Evolutionary conservation across 1,140 invertebrate species (phyloP), one percentile per base, ranked within the genome.

Genomic region (Ooceraea biroi): DNA sequence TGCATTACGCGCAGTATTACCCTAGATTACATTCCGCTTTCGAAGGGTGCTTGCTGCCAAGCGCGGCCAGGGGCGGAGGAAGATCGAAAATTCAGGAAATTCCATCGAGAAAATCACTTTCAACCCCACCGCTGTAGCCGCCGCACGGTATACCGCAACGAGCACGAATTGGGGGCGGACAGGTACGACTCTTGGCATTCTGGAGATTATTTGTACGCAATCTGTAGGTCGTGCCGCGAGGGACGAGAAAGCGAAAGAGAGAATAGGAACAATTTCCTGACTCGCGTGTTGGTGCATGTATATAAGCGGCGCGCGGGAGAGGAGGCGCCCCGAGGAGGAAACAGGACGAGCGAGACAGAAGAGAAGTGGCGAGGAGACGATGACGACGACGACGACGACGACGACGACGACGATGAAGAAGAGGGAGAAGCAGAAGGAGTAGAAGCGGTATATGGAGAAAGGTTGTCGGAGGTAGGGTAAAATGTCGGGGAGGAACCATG

Each of bases 131-230:
- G 55, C 61, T 25, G 25, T 55, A 36, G 36, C 36, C 17, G 66
- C 46, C 11, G 68, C 44, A 12, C 19, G 44, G 66, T 57, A 36
- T 36, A 50, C 55, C 22, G 36, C 63, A 76, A 77, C 25, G 19
- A 44, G 46, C 60, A 25, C 10, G 78, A 74, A 69, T 86, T 41
- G 77, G 63, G 55, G 77, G 69, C 55, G 69, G 85, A 48, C 85
- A 73, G 69, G 27, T 74, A 52, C 60, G 61, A 57, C 68, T 63
- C 44, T 68, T 44, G 57, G 57, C 61, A 73, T 85, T 82, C 68
- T 58, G 61, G n/a, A 66, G 82, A 88, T 88, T 88, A 88, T 88
- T 88, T 88, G 86, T 88, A 88, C 74, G 74, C 69, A 88, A 88
- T 88, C 86, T 87, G 86, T 88, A 87, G 52, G 55, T 78, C 46